phyloP scores from a whole-genome alignment of 2,888 invertebrate species.

The Pyrocoelia pectoralis region DNA sequence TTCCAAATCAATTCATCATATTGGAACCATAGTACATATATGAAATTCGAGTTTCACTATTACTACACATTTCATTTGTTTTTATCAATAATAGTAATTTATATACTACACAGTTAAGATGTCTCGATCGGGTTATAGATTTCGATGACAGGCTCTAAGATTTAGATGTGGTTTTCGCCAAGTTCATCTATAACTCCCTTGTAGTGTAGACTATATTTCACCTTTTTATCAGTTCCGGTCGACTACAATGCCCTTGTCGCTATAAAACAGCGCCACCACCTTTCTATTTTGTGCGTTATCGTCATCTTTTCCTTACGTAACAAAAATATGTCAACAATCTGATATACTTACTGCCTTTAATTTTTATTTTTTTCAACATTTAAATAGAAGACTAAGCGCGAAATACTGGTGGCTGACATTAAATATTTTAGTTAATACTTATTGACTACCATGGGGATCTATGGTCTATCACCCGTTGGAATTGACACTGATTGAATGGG shows the following conservation, averaged over 20 bases:
- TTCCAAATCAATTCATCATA: too few species aligned
- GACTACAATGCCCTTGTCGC: conserved; percentile 40
- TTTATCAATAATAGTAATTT: not conserved
- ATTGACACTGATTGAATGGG: too few species aligned
- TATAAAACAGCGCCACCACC: conserved; percentile 33
- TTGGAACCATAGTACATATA: too few species aligned
- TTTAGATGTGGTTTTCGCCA: conserved; percentile 20
- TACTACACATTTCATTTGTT: not conserved
- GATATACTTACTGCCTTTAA: too few species aligned
- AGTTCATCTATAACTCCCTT: conserved; percentile 27
- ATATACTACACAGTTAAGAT: conserved; percentile 9
- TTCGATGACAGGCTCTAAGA: conserved; percentile 22
- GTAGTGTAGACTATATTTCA: conserved; percentile 38
- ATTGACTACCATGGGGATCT: too few species aligned
- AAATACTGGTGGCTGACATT: too few species aligned
- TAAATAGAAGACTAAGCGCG: not conserved
- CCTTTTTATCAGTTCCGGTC: conserved; percentile 45
- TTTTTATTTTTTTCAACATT: conserved; percentile 7
- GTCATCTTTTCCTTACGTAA: conserved; percentile 13
- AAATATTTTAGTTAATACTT: too few species aligned
- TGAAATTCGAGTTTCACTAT: too few species aligned
- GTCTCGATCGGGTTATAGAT: conserved; percentile 18
- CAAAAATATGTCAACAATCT: conserved; percentile 24
- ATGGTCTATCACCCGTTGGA: too few species aligned
- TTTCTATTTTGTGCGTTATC: conserved; percentile 25